phyloP scores from a whole-genome alignment of 37 sponge, comb jelly and placozoan genomes.

The Amphimedon queenslandica region DNA sequence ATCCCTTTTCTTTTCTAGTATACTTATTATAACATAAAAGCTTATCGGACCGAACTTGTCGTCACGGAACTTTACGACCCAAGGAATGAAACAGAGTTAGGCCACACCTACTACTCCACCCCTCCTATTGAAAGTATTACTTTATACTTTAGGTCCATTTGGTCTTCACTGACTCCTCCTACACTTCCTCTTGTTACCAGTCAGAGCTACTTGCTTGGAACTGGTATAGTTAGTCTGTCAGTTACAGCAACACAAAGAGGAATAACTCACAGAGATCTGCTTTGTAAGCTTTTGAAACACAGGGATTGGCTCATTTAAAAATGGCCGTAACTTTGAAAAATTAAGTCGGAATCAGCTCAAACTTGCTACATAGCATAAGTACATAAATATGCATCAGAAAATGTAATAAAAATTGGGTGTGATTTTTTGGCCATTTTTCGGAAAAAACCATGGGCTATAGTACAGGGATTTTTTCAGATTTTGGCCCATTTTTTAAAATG shows the following conservation, averaged over 20 bases:
- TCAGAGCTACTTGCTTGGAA: conserved; percentile 73
- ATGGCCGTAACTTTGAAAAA: too few relatives aligned
- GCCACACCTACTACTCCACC: too few relatives aligned
- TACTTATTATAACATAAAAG: conserved; percentile 49
- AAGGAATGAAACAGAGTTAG: conserved; percentile 38
- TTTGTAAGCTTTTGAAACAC: conserved; percentile 39
- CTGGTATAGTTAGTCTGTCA: conserved; percentile 50
- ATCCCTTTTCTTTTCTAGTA: conserved; percentile 40
- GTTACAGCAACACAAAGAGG: conserved; percentile 65
- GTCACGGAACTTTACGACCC: conserved; percentile 79
- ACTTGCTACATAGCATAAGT: too few relatives aligned
- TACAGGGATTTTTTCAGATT: too few relatives aligned
- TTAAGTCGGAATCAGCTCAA: too few relatives aligned
- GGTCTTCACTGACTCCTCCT: conserved; percentile 71
- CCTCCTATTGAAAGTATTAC: too few relatives aligned
- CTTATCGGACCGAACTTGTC: conserved; percentile 61
- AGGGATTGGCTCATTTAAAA: too few relatives aligned
- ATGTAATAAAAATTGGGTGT: too few relatives aligned
- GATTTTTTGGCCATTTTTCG: too few relatives aligned
- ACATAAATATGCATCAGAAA: too few relatives aligned
- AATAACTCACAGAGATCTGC: conserved; percentile 67
- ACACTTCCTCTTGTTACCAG: conserved; percentile 30
- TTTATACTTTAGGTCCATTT: conserved; percentile 26
- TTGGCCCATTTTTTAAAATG: too few relatives aligned
- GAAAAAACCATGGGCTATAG: too few relatives aligned